Evolutionary conservation across 2,888 invertebrate genomes (phyloP).

Genomic region (Aplocera efformata): DNA sequence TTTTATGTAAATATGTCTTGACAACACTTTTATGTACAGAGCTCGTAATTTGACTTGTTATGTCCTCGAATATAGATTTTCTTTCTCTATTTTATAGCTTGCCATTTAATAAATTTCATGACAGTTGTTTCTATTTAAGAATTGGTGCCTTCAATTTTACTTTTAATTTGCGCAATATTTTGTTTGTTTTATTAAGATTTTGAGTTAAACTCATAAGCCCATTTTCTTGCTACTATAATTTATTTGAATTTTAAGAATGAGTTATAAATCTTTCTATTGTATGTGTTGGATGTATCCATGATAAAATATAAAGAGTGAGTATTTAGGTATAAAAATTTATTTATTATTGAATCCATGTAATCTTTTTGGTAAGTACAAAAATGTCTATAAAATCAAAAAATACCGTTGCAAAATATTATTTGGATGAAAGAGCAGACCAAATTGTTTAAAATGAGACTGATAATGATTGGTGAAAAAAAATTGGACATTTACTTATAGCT

Average conservation of each 20-base stretch:
- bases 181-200: constrained; percentile 33
- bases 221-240: constrained; percentile 64
- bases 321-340: constrained; percentile 41
- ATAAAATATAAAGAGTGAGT: constrained; percentile 39
- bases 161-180: constrained; percentile 27
- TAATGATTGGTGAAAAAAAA: constrained; percentile 43
- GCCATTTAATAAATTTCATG: constrained; percentile 45
- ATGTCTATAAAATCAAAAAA: constrained; percentile 20
- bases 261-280: constrained; percentile 33
- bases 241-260: constrained; percentile 38
- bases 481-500: constrained; percentile 40
- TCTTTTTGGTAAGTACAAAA: constrained; percentile 30
- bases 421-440: constrained; percentile 29
- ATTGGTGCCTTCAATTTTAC: constrained; percentile 24
- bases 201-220: constrained; percentile 73
- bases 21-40: constrained; percentile 46
- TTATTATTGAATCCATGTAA: constrained; percentile 39
- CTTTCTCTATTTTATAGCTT: constrained; percentile 44
- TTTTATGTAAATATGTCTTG: constrained; percentile 48
- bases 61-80: constrained; percentile 51
- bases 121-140: constrained; percentile 23
- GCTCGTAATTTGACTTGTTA: constrained; percentile 32
- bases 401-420: constrained; percentile 20
- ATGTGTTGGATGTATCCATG: constrained; percentile 46
- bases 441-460: constrained; percentile 47